Percentiles rank a stretch among this genome's conserved stretches.
Evolutionary conservation across 2,888 invertebrate genomes (phyloP).

Genomic region (Amiota mariae): DNA sequence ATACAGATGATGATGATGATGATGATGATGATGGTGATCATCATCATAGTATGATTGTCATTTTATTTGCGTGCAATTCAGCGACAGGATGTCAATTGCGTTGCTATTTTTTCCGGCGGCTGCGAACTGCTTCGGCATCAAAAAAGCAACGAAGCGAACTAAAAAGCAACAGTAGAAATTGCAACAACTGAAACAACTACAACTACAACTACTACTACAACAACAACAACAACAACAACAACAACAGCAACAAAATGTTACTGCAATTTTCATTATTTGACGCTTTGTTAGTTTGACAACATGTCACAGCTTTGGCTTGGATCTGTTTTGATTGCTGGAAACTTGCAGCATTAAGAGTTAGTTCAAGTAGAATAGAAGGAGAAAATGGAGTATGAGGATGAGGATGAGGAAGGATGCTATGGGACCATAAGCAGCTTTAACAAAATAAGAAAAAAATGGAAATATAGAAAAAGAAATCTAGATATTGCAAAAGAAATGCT

Average conservation of each 20-base stretch:
- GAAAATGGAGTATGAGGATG: too few relatives aligned
- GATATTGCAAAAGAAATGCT: too few relatives aligned
- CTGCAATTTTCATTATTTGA: constrained; percentile 27
- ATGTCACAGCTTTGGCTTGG: constrained; percentile 7
- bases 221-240: not conserved
- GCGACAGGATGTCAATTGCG: constrained; percentile 22
- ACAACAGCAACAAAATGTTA: not conserved
- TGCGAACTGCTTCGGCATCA: not conserved
- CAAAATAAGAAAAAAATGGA: not conserved
- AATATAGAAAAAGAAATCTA: not conserved
- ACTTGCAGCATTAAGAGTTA: not conserved
- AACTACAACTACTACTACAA: too few relatives aligned
- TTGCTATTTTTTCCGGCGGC: constrained; percentile 5
- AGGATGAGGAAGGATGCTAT: too few relatives aligned
- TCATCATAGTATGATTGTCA: constrained; percentile 17
- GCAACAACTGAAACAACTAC: not conserved
- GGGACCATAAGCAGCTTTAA: constrained; percentile 22
- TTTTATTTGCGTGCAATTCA: constrained; percentile 25
- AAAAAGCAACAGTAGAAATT: not conserved
- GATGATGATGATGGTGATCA: not conserved
- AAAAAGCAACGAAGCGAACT: not conserved
- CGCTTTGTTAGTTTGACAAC: constrained; percentile 28
- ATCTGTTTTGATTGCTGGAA: constrained; percentile 5
- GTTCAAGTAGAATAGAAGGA: too few relatives aligned
- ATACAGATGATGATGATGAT: not conserved